Percentiles rank a stretch among this genome's conserved stretches.
These are phyloP conservation scores for Fragum whitleyi DNA, from an alignment of 2,888 invertebrate species.

Conservation along the genomic window DNA sequence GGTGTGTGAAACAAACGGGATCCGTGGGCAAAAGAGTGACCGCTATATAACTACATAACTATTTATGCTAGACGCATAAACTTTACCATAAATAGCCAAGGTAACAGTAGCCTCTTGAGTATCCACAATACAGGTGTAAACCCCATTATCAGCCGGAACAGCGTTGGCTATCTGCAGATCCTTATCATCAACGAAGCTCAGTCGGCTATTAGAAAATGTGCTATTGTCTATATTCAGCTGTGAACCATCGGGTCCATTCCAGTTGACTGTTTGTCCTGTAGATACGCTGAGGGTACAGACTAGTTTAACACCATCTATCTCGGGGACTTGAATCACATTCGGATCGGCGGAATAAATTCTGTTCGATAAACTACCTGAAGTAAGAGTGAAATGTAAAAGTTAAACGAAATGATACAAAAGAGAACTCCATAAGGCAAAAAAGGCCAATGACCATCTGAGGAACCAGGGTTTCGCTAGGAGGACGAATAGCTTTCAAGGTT, in stretches of 20 bases:
- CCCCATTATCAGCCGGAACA: constrained; percentile 5
- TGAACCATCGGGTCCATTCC: constrained; percentile 2
- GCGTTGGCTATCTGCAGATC: constrained; percentile 20
- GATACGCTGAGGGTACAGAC: not conserved
- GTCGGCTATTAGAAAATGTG: not conserved
- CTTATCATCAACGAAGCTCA: constrained; percentile 1
- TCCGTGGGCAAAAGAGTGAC: no score
- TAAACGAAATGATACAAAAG: no score
- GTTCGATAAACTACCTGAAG: not conserved
- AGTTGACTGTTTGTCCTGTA: not conserved
- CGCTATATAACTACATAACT: not conserved
- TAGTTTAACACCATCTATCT: constrained; percentile 5
- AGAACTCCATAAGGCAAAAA: no score
- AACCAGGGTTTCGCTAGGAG: no score
- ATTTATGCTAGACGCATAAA: no score
- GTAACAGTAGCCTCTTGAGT: not conserved
- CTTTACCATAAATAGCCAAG: not conserved
- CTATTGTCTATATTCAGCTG: constrained; percentile 15
- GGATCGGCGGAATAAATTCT: not conserved
- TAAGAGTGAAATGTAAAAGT: not conserved
- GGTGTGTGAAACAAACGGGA: no score
- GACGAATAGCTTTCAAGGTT: no score
- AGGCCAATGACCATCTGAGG: no score
- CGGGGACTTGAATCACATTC: constrained; percentile 5
- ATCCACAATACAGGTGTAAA: not conserved